Base-by-base conservation (phyloP, 2,113 vertebrate species). In the Penelope pileata region DNA sequence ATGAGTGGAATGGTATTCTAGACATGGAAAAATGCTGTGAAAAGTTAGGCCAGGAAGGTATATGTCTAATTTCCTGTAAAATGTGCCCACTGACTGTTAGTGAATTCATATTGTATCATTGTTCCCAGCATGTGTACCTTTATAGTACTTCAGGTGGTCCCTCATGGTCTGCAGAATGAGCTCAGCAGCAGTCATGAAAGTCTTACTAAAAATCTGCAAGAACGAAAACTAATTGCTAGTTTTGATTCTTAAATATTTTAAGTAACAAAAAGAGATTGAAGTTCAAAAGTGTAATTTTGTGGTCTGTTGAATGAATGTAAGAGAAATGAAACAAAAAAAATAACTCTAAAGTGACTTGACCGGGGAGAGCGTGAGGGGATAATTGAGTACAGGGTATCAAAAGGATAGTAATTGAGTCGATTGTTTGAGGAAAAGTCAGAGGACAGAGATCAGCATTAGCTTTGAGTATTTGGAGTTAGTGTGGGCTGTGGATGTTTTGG, bases 281-380 rank as follows among this genome's bases (percentile, higher is more conserved):
- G 36, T 29, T 80, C 23, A 32, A 69, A 91, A 62, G 5, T 42
- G 22, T 76, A 27, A 21, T 48, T 80, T 91, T 91, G 21, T 14
- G 43, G 11, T 48, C 16, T 5, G 9, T 7, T 74, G 30, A 17
- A 63, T 42, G 23, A 34, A 27, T 80, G 19, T 23, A 30, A 66
- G 40, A 77, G 24, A 68, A 73, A 80, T 47, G 6, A 21, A 66
- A 50, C 6, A 62, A 43, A n/a, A n/a, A 48, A 82, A 62, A 27
- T 26, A 70, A 16, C 23, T 62, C 29, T 88, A 43, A 58, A 17
- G 59, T 72, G 16, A 50, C 16, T 72, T 83, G 32, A 16, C 29
- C 16, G 14, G 38, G 32, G 22, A 60, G 38, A 59, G 22, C 0
- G 1, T 2, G 1, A 58, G 43, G 60, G 3, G 8, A 38, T 63